A percentile compares a stretch with the other conserved stretches of the same genome.
These are phyloP conservation scores for Perccottus glenii DNA, from an alignment of 2,113 vertebrate genomes.

Conservation along the genomic window DNA sequence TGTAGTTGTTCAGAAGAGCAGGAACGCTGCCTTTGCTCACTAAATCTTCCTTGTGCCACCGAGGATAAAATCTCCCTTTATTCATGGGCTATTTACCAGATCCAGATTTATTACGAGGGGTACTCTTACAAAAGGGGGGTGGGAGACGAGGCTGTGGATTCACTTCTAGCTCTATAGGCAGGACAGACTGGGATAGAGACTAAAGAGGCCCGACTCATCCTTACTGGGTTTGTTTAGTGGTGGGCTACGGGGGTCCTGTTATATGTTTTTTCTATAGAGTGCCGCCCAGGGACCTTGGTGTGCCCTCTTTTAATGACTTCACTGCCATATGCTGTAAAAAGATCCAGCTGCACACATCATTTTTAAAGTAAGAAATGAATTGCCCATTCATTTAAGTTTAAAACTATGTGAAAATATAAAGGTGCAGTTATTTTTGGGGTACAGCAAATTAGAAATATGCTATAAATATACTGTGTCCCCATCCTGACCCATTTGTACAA, in stretches of 20 bases:
- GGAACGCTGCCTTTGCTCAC: constrained; percentile 71
- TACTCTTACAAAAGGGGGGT: constrained; percentile 73
- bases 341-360: constrained; percentile 2
- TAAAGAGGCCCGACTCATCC: constrained; percentile 52
- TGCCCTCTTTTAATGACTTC: constrained; percentile 19
- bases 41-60: constrained; percentile 79
- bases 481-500: constrained; percentile 51
- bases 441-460: constrained; percentile 6
- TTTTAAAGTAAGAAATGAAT: not conserved
- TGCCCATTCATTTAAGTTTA: not conserved
- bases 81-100: constrained; percentile 82
- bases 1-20: constrained; percentile 78
- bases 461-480: constrained; percentile 42
- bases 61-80: constrained; percentile 81
- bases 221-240: constrained; percentile 34
- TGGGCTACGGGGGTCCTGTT: constrained; percentile 16
- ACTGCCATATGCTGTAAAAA: constrained; percentile 3
- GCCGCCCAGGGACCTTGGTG: constrained; percentile 12
- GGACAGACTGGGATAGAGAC: constrained; percentile 54
- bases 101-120: constrained; percentile 79
- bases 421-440: not conserved
- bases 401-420: not conserved
- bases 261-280: constrained; percentile 24
- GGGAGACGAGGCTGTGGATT: constrained; percentile 48
- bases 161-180: constrained; percentile 28